Conservation (phyloP, 2,797 vertebrate species). For the Sphaeramia orbicularis region DNA sequence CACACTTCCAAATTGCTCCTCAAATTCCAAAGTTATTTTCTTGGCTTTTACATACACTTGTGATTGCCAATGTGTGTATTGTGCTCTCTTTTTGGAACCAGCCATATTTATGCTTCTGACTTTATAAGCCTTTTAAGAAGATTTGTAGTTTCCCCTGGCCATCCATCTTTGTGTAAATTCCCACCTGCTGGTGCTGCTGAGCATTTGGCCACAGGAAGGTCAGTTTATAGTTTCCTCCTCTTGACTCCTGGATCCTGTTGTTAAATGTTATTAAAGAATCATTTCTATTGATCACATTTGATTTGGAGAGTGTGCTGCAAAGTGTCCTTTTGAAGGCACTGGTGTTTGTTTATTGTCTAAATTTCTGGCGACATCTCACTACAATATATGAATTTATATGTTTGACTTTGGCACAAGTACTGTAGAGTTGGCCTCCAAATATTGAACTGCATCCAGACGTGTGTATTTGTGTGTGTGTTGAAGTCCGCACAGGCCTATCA, state of each 20-base stretch:
- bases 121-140: constrained; percentile 13
- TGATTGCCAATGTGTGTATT: not conserved
- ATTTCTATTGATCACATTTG: constrained; percentile 44
- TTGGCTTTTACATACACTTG: not conserved
- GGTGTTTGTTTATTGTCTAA: constrained; percentile 4
- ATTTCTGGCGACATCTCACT: not conserved
- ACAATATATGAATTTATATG: not conserved
- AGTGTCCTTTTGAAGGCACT: not conserved
- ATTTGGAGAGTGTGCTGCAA: constrained; percentile 24
- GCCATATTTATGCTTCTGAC: not conserved
- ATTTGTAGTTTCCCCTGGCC: constrained; percentile 27
- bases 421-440: constrained; percentile 8
- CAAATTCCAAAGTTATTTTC: not conserved
- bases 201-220: constrained; percentile 46
- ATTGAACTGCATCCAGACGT: constrained; percentile 10
- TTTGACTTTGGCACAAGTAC: not conserved
- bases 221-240: constrained; percentile 36
- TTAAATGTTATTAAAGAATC: constrained; percentile 43
- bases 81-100: not conserved
- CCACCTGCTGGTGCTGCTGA: constrained; percentile 28
- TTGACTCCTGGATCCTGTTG: constrained; percentile 31
- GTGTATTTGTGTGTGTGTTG: too few relatives aligned
- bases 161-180: constrained; percentile 28
- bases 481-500: constrained; percentile 2
- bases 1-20: constrained; percentile 3